A percentile compares a stretch with the other conserved stretches of the same genome.
phyloP scores from a whole-genome alignment of 2,888 invertebrate genomes.

The Ochropleura leucogaster region DNA sequence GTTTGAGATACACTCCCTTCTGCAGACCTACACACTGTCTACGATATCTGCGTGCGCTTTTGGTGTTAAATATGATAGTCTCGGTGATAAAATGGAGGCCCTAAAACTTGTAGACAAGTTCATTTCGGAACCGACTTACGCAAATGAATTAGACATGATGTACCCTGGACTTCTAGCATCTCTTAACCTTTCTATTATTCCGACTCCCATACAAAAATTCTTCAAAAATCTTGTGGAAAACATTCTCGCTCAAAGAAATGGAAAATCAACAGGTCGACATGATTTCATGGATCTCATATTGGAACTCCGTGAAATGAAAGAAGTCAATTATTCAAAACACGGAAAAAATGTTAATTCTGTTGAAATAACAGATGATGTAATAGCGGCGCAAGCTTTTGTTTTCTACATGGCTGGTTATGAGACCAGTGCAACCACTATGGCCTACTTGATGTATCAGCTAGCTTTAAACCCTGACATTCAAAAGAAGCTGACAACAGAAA shows the following conservation, averaged over 20 bases:
- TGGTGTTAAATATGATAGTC: slow-evolving; percentile 72
- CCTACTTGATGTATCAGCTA: slow-evolving; percentile 68
- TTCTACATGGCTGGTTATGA: slow-evolving; percentile 86
- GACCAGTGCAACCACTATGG: slow-evolving; percentile 82
- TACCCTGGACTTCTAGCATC: slow-evolving; percentile 74
- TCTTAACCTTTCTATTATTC: slow-evolving; percentile 70
- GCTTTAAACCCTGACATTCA: slow-evolving; percentile 78
- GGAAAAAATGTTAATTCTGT: slow-evolving; percentile 53
- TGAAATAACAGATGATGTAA: slow-evolving; percentile 74
- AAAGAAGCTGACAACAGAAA: slow-evolving; percentile 73
- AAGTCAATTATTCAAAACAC: slow-evolving; percentile 64
- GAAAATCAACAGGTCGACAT: slow-evolving; percentile 69
- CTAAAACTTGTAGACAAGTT: slow-evolving; percentile 59
- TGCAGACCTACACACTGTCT: slow-evolving; percentile 72
- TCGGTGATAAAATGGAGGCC: slow-evolving; percentile 53
- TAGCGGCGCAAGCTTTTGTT: slow-evolving; percentile 84
- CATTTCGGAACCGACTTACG: slow-evolving; percentile 50
- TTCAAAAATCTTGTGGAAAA: slow-evolving; percentile 70
- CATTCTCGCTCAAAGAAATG: slow-evolving; percentile 72
- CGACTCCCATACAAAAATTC: slow-evolving; percentile 62
- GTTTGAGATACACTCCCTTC: slow-evolving; percentile 66
- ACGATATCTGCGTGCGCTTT: slow-evolving; percentile 74
- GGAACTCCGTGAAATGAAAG: slow-evolving; percentile 70
- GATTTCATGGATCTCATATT: slow-evolving; percentile 79
- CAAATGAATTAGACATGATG: slow-evolving; percentile 72